Evolutionary conservation across 2,797 vertebrate genomes (phyloP), one percentile per base, ranked within the genome.

Genomic region (Rhyacichthys aspro): DNA sequence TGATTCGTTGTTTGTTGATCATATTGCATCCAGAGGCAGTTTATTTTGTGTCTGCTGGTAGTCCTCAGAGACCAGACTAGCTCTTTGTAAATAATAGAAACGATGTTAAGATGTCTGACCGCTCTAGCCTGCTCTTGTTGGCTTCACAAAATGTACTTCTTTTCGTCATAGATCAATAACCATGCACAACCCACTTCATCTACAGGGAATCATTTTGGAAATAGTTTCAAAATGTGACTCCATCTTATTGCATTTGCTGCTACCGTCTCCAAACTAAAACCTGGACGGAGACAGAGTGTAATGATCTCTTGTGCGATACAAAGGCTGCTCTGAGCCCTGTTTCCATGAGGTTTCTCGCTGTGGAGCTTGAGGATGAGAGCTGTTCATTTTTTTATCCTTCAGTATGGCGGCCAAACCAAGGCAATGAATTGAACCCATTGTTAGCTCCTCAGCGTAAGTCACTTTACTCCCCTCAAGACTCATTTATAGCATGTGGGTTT

Each of bases 391-490:
- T 79, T 65, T 12, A 62, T 32, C 63, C 75, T 66, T 63, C 59
- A 55, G 48, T 39, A 14, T 55, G 32, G 32, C 54, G 68, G 80
- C 84, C 84, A 84, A 79, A 78, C 67, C 37, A 4, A 71, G 17
- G 64, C 65, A 67, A 86, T 86, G 84, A 90, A 90, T 85, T 76
- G 67, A 79, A 83, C 72, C 78, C 81, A 82, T 89, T 88, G 88
- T 89, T 83, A 44, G 53, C 19, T 37, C 53, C 72, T 77, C 17
- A 69, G 45, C 75, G 69, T 72, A 67, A 73, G 58, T 79, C 61
- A 72, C 48, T 74, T 43, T 33, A 16, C 8, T 7, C 17, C 16
- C 43, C 34, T 50, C 39, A 59, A 61, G 69, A 59, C 46, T 79
- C 67, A 82, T 70, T 85, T 74, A 69, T 42, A 59, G 61, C 72